Base-by-base conservation (phyloP, 2,888 invertebrate species). In the Pristionchus fissidentatus region DNA sequence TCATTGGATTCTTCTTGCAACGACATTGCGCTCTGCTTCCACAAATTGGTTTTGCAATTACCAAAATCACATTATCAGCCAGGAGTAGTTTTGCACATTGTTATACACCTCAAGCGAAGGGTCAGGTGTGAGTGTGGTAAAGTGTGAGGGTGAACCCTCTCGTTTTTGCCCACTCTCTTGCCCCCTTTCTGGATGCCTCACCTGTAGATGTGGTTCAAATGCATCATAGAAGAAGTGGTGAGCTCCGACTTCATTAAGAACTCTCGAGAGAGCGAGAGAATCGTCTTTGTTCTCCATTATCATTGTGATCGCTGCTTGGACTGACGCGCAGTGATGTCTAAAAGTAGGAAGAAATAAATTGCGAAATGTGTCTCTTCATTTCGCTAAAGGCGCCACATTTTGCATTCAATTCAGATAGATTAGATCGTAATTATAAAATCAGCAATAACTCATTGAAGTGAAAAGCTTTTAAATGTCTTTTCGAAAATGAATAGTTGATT, bases 221-320 rank as follows among this genome's bases (percentile, higher is more conserved):
- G 91, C 90, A 84, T 92, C 92, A 84, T 91, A 92, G 85, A 90
- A 92, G 83, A 92, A 92, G 62, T 92, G 92, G 85, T 92, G 91
- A 32, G 89, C 87, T 5, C 92, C 92, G 70, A 92, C 86, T 80
- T 92, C 89, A 82, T 90, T 88, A 8, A 91, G 86, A n/a, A 92
- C 86, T 62, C 86, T 84, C 8, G 85, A 75, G 78, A 89, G 60
- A 13, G 75, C 83, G 22, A 82, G 38, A 26, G 79, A 73, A 79
- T 92, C 90, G 83, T 92, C 91, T 84, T 90, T 84, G 84, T 91
- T 89, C 84, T 92, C 90, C 88, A 92, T 91, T 49, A 92, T 84
- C 87, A 92, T 87, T 26, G 89, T 91, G 26, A 92, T 60, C 10
- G 89, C 90, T 0, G 92, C 90, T 85, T 92, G 92, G 4, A 91